Evolutionary conservation across 2,113 vertebrate species (phyloP).

Genomic region (Dendropsophus ebraccatus): DNA sequence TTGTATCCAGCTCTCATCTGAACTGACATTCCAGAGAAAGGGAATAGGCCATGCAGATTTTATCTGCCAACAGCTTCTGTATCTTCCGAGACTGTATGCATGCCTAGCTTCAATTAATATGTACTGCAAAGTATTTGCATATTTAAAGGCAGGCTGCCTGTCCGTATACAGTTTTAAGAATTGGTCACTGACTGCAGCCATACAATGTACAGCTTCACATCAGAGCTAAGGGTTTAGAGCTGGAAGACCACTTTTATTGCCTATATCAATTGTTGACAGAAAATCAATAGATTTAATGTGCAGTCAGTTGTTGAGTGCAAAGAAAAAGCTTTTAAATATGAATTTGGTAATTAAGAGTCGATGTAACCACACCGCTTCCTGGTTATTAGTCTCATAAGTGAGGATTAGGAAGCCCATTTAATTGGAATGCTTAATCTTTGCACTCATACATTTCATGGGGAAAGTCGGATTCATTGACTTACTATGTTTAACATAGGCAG

Average conservation of each 20-base stretch:
- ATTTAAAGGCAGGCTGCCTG: not conserved
- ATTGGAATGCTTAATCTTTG: slow-evolving; percentile 34
- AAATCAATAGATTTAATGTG: slow-evolving; percentile 66
- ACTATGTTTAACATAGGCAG: slow-evolving; percentile 3
- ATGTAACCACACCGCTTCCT: slow-evolving; percentile 58
- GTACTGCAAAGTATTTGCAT: not conserved
- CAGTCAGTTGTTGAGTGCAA: slow-evolving; percentile 43
- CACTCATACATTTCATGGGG: slow-evolving; percentile 12
- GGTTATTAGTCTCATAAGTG: slow-evolving; percentile 60
- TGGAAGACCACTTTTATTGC: slow-evolving; percentile 61
- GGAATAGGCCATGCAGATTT: not conserved
- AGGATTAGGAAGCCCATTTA: slow-evolving; percentile 55
- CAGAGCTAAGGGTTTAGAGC: slow-evolving; percentile 4
- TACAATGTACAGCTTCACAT: not conserved
- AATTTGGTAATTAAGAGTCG: slow-evolving; percentile 62
- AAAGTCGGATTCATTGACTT: slow-evolving; percentile 10
- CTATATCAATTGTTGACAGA: slow-evolving; percentile 54
- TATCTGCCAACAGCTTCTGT: slow-evolving; percentile 18
- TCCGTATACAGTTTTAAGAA: slow-evolving; percentile 1
- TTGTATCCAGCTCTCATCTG: slow-evolving; percentile 7
- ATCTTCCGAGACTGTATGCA: not conserved
- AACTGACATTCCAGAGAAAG: slow-evolving; percentile 13
- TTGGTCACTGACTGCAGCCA: not conserved
- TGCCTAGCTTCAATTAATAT: not conserved
- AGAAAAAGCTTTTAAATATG: slow-evolving; percentile 63